Evolutionary conservation across 2,113 vertebrate genomes (phyloP), one percentile per base, ranked within the genome.

Genomic region (Scortum barcoo): DNA sequence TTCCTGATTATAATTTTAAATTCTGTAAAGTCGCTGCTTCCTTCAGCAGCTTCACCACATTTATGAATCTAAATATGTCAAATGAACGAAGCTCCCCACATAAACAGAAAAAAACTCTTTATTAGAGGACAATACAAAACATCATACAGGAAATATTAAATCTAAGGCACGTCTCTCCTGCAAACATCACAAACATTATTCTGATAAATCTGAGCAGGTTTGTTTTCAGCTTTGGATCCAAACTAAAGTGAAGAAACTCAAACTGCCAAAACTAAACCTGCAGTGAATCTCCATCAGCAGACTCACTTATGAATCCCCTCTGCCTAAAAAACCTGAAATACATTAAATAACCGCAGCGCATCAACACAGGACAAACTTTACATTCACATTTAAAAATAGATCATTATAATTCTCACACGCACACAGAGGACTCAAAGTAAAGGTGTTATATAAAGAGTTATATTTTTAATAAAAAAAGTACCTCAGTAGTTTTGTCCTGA

Each of bases 51-150:
- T 16, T 46, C 42, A 44, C 20, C 17, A 19, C 1, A 7, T 50
- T 50, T 20, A 28, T 63, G 36, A 28, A 44, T 3, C 3, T 40
- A 3, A 63, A 44, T 13, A 13, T 11, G 8, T 51, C 14, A 14
- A 51, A 63, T 1, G 11, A 2, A 6, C 26, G 30, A 57, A 24
- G 7, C 11, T 44, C 10, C 1, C 2, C 48, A 26, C n/a, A 40
- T 24, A 6, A 20, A 44, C 38, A 44, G 24, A 61, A 76, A 8
- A 65, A 81, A 74, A n/a, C 46, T 53, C 61, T 78, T 78, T 83
- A 72, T 83, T 78, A 7, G 8, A 73, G 54, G 17, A 66, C n/a
- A 38, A 73, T 44, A 58, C 17, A 56, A 40, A 62, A 36, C 16
- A 16, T 65, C 42, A 46, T 9, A 10, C 7, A 71, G 33, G 14